Evolutionary conservation across 2,888 invertebrate genomes (phyloP).

Genomic region (Sycophila texana): DNA sequence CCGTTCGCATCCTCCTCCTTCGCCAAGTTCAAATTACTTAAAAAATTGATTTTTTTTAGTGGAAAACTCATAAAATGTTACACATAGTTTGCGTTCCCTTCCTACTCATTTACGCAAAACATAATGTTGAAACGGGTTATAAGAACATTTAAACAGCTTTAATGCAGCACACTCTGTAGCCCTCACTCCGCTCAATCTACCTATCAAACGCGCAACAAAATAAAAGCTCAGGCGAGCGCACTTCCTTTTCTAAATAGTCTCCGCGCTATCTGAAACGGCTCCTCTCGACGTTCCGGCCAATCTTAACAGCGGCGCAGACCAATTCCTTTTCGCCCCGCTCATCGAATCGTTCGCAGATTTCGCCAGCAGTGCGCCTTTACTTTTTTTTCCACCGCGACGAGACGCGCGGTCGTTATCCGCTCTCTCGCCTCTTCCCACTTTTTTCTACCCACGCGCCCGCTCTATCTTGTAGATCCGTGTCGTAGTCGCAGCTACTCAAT

Average conservation of each 20-base stretch:
- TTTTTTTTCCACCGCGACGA: constrained; percentile 46
- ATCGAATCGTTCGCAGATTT: constrained; percentile 39
- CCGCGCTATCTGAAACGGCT: constrained; percentile 47
- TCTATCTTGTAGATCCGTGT: constrained; percentile 57
- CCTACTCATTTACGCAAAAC: neutral
- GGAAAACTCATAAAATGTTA: no score
- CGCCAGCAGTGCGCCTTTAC: constrained; percentile 42
- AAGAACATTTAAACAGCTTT: no score
- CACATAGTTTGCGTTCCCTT: no score
- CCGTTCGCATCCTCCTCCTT: no score
- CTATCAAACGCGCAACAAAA: constrained; percentile 29
- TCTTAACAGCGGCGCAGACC: constrained; percentile 48
- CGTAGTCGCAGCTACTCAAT: constrained; percentile 69
- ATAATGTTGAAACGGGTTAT: neutral
- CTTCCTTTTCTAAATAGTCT: constrained; percentile 44
- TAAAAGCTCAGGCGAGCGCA: constrained; percentile 37
- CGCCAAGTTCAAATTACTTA: no score
- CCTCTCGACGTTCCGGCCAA: constrained; percentile 27
- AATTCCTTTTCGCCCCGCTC: constrained; percentile 42
- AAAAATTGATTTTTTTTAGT: no score
- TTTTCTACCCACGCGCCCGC: constrained; percentile 4
- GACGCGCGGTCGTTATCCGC: constrained; percentile 49
- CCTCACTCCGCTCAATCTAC: constrained; percentile 10
- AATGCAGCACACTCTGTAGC: neutral
- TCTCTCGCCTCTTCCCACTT: constrained; percentile 32